Percentiles rank a stretch among this genome's conserved stretches.
Evolutionary conservation across 2,888 invertebrate species (phyloP).

Genomic region (Xylocampa areola): DNA sequence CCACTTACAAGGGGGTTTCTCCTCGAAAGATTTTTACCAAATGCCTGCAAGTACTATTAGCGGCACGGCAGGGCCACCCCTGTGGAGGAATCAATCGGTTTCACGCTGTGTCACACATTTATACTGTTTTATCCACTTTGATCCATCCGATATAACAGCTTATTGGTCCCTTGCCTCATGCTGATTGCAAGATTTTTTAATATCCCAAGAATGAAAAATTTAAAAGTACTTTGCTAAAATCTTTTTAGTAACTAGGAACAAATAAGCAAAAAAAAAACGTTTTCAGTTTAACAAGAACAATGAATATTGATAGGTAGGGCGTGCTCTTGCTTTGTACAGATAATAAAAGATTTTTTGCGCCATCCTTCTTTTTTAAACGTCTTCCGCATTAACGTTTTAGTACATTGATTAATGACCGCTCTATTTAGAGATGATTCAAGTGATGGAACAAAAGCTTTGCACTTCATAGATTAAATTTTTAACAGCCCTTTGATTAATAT

Average conservation of each 20-base stretch:
- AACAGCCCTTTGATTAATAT: conserved; percentile 43
- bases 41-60: conserved; percentile 68
- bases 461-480: conserved; percentile 67
- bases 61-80: conserved; percentile 64
- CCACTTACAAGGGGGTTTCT: conserved; percentile 74
- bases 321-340: conserved; percentile 63
- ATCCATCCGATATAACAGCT: conserved; percentile 54
- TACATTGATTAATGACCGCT: conserved; percentile 77
- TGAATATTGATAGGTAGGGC: conserved; percentile 70
- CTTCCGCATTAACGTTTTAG: conserved; percentile 74
- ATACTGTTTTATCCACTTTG: conserved; percentile 73
- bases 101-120: conserved; percentile 68
- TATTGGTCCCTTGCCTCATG: conserved; percentile 5
- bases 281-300: conserved; percentile 57
- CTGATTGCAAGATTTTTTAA: conserved; percentile 11
- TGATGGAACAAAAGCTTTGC: conserved; percentile 61
- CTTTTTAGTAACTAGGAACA: conserved; percentile 41
- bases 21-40: conserved; percentile 67
- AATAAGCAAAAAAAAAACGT: conserved; percentile 59
- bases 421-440: conserved; percentile 69
- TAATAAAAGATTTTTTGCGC: conserved; percentile 74
- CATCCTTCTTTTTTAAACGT: conserved; percentile 72
- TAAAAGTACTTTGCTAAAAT: conserved; percentile 33
- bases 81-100: conserved; percentile 75
- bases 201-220: conserved; percentile 8